Conservation (phyloP, 1,140 invertebrate species). For the Lordiphosa clarofinis region DNA sequence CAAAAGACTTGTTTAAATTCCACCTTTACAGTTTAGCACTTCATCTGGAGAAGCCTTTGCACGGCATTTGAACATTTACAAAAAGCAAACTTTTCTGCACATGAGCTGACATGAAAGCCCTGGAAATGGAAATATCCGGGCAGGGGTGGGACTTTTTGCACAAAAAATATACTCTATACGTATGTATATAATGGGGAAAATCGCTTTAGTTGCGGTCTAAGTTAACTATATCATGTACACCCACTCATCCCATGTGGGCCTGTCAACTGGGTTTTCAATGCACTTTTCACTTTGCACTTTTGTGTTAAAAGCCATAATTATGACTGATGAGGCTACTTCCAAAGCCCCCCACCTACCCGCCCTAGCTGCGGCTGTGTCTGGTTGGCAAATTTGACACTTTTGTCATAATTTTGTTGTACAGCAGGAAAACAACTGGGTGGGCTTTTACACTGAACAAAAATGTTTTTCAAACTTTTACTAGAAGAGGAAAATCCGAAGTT, state of each 20-base stretch:
- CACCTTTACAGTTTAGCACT: background rate
- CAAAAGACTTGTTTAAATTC: conserved; percentile 6
- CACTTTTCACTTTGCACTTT: conserved; percentile 45
- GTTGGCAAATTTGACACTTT: conserved; percentile 60
- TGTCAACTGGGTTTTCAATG: conserved; percentile 51
- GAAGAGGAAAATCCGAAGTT: no score
- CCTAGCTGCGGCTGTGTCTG: conserved; percentile 12
- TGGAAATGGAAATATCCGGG: conserved; percentile 5
- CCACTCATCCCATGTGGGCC: conserved; percentile 2
- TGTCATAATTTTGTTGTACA: conserved; percentile 44
- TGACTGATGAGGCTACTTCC: conserved; percentile 21
- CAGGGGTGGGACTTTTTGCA: background rate
- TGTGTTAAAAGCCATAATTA: conserved; percentile 58
- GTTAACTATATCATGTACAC: conserved; percentile 44
- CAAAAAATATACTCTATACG: conserved; percentile 2
- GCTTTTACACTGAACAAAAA: conserved; percentile 9
- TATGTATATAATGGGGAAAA: background rate
- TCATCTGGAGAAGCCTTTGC: conserved; percentile 6
- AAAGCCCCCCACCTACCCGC: background rate
- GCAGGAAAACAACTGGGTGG: conserved; percentile 10
- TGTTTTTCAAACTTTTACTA: no score
- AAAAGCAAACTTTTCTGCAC: conserved; percentile 8
- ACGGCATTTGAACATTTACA: conserved; percentile 14
- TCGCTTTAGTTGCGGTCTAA: conserved; percentile 27
- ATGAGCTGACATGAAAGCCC: conserved; percentile 24